Percentiles rank a stretch among this genome's conserved stretches.
phyloP scores from a whole-genome alignment of 2,797 vertebrate species.

The Anguilla obscura region DNA sequence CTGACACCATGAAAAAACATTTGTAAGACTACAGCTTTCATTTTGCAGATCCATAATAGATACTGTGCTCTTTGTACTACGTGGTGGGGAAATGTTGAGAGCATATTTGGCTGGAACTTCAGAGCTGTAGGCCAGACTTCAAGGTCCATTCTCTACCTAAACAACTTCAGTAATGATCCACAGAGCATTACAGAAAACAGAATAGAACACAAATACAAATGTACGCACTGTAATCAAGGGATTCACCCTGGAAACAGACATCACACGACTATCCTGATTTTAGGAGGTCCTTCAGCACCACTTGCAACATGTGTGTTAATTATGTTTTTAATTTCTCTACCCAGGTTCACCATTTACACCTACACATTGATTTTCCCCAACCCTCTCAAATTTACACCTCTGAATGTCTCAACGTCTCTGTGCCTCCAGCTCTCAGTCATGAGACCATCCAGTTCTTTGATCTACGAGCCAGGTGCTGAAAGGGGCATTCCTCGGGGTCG shows the following conservation, averaged over 20 bases:
- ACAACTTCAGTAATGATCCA: not conserved
- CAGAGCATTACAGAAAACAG: not conserved
- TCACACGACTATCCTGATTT: not conserved
- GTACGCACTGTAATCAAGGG: not conserved
- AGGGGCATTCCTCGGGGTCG: slow-evolving; percentile 70
- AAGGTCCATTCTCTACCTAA: not conserved
- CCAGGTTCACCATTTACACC: not conserved
- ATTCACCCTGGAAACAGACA: not conserved
- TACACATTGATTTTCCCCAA: not conserved
- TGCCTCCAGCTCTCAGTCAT: slow-evolving; percentile 56
- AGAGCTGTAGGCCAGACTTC: not conserved
- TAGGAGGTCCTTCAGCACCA: not conserved
- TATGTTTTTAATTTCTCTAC: not conserved
- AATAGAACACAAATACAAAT: not conserved
- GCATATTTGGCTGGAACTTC: not conserved
- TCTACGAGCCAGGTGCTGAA: slow-evolving; percentile 67
- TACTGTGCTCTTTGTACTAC: not conserved
- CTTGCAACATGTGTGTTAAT: not conserved
- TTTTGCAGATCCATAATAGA: not conserved
- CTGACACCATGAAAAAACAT: not conserved
- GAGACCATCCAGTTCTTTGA: slow-evolving; percentile 61
- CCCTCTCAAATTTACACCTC: not conserved
- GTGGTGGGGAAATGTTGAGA: not conserved
- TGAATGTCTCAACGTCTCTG: not conserved
- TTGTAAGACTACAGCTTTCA: not conserved